Evolutionary conservation across 1,140 invertebrate species (phyloP), one percentile per base, ranked within the genome.

Genomic region (Magallana angulata): DNA sequence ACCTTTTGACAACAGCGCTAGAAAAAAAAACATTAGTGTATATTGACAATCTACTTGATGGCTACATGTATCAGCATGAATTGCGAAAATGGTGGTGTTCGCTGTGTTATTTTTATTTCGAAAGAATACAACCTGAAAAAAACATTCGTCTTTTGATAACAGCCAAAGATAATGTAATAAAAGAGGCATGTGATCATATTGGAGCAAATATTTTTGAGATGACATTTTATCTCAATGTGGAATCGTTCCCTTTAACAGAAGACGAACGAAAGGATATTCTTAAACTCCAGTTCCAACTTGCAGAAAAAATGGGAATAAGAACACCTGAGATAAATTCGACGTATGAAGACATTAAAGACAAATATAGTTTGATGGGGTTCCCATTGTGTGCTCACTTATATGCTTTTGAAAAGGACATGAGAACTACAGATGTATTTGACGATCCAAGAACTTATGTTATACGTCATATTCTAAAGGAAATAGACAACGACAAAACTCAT

Each of bases 71-170:
- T 71, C 64, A 71, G 9, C 64, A 71, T 24, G 64, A 71, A 71
- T 18, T 71, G 18, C 18, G 30, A 71, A 71, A 71, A 71, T 71
- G 64, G 64, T 71, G 64, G 64, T 24, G 30, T 71, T 24, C 18
- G 18, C 18, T 24, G 18, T 24, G 18, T 24, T 24, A 24, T 24
- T 24, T 24, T 24, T 24, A 24, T 24, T 24, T 24, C 18, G 18
- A 24, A 24, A 24, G 18, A 24, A 24, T 24, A 24, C 18, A 24
- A 24, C 18, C 18, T 24, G 18, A 24, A 24, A 24, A 24, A 24
- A 24, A 24, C 18, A 71, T 71, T 71, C 64, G 30, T 71, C 64
- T 71, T 71, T 71, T 71, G 9, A 71, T 71, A 71, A 71, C 64
- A 6, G 18, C 64, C 16, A 71, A 71, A 71, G 64, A 71, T n/a